Base-by-base conservation (phyloP, 1,140 invertebrate species). In the Diachasma alloeum region DNA sequence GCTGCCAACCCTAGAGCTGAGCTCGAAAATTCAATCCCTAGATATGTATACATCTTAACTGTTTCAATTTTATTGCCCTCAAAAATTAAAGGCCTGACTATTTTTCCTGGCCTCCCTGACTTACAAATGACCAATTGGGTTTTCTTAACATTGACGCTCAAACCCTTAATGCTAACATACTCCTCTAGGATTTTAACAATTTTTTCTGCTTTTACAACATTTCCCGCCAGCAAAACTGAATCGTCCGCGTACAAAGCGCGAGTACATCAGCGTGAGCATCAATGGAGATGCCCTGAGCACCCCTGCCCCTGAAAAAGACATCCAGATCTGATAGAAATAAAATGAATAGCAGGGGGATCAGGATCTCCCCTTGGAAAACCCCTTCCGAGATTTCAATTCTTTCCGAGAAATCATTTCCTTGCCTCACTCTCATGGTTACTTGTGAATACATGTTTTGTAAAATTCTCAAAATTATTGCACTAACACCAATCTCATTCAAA, bases 61-160 rank as follows among this genome's bases (percentile, higher is more conserved):
- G 70, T 42, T 42, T 75, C 67, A 0, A 78, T 69, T 22, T 24
- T 13, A 19, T 68, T n/a, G 17, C 19, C 42, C 13, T 46, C 15
- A 6, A 63, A 1, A 9, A 53, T 22, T 17, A 69, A 6, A 44
- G 6, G 11, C 26, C 6, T 56, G 13, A 6, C n/a, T 15, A n/a
- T 9, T 37, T 17, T 22, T 26, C n/a, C 63, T 73, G 15, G 42
- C 67, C 53, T 22, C 42, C 78, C 77, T 13, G 59, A 73, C 67
- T 82, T 78, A 59, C 83, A 84, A 13, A 83, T 63, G 9, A 83
- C 53, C 1, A 82, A 72, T 46, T 81, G 81, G 11, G 83, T 83
- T 79, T 84, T 83, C 2, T 4, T 42, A 6, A 79, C 37, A 46
- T 83, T 81, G 6, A 83, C 73, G 39, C 46, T 77, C 4, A 84